A percentile compares a stretch with the other conserved stretches of the same genome.
Evolutionary conservation across 2,888 invertebrate species (phyloP).

Genomic region (Erebia palarica): DNA sequence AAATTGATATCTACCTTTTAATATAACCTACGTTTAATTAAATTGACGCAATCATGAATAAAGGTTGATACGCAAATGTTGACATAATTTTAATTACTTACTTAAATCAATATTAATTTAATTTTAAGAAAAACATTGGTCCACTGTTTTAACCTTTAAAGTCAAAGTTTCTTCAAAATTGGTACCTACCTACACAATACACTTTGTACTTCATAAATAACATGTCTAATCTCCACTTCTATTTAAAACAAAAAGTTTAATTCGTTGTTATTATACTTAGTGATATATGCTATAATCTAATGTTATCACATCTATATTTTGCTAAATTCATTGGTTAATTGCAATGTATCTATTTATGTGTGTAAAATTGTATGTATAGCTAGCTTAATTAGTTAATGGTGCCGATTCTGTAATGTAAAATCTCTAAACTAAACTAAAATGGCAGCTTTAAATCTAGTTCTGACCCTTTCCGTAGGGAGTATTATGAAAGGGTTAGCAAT

Average conservation of each 20-base stretch:
- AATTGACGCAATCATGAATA: not conserved
- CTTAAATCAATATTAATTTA: not conserved
- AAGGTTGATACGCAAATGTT: not conserved
- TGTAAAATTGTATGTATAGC: slow-evolving; percentile 66
- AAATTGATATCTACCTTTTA: not conserved
- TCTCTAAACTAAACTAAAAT: too few relatives aligned
- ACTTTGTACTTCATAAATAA: not conserved
- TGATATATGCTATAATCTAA: slow-evolving; percentile 26
- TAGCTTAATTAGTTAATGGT: slow-evolving; percentile 69
- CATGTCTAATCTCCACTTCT: slow-evolving; percentile 19
- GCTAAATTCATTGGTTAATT: slow-evolving; percentile 44
- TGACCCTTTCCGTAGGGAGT: too few relatives aligned
- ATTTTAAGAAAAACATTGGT: not conserved
- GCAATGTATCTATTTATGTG: slow-evolving; percentile 55
- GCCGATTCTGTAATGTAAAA: too few relatives aligned
- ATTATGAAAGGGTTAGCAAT: too few relatives aligned
- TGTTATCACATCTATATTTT: slow-evolving; percentile 25
- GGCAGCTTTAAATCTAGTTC: too few relatives aligned
- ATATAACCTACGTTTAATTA: not conserved
- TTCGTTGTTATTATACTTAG: slow-evolving; percentile 29
- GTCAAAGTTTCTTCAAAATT: too few relatives aligned
- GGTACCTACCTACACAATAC: too few relatives aligned
- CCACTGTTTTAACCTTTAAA: not conserved
- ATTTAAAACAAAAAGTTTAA: slow-evolving; percentile 19
- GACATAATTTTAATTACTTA: not conserved